phyloP scores from a whole-genome alignment of 2,888 invertebrate species.

The Oasisia sp. region DNA sequence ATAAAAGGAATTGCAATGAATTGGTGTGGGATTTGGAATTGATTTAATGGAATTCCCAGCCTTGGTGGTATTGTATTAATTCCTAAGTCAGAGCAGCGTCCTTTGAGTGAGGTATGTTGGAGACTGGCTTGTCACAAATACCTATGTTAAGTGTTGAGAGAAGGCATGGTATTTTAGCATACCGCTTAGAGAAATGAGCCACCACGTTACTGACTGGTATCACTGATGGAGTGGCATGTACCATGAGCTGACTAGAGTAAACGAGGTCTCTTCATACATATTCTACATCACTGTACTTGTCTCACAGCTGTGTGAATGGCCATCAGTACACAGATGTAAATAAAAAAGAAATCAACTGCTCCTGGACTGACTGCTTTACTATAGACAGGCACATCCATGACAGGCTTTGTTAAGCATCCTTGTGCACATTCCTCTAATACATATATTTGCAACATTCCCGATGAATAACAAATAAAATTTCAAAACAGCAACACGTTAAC shows the following conservation, averaged over 20 bases:
- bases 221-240: not conserved
- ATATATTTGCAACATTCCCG: not conserved
- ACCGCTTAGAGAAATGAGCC: not conserved
- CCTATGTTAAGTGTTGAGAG: not conserved
- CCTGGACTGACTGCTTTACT: not conserved
- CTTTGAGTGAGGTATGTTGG: too few relatives aligned
- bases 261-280: not conserved
- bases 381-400: not conserved
- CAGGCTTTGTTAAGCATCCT: not conserved
- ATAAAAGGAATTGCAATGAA: not conserved
- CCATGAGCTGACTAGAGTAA: not conserved
- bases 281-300: not conserved
- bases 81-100: too few relatives aligned
- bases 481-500: not conserved
- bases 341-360: not conserved
- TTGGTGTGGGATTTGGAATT: not conserved
- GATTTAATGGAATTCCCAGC: not conserved
- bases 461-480: not conserved
- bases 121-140: too few relatives aligned
- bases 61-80: not conserved
- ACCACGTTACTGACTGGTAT: not conserved
- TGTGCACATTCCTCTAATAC: slow-evolving; percentile 6
- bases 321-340: not conserved
- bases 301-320: not conserved
- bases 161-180: not conserved